Evolutionary conservation across 2,888 invertebrate genomes (phyloP).

Genomic region (Latrodectus elegans): DNA sequence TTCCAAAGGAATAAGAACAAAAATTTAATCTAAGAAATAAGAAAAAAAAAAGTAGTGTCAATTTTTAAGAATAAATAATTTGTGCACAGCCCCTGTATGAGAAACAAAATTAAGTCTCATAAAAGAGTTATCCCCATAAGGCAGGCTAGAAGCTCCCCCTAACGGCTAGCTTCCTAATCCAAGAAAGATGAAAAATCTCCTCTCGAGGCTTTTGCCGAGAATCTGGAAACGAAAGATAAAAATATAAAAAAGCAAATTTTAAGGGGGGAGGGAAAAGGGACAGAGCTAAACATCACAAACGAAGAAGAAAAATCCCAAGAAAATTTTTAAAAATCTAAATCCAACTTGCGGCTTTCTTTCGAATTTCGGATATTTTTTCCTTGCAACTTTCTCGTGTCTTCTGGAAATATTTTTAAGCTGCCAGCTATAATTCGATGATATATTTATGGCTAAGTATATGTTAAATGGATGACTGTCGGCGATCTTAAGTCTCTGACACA

Average conservation of each 20-base stretch:
- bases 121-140: neutral
- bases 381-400: too few relatives aligned
- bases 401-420: too few relatives aligned
- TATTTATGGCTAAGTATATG: too few relatives aligned
- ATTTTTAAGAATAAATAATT: neutral
- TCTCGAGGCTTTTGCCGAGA: slow-evolving; percentile 11
- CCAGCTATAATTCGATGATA: too few relatives aligned
- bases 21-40: too few relatives aligned
- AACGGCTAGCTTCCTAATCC: slow-evolving; percentile 1
- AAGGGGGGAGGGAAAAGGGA: neutral
- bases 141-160: slow-evolving; percentile 20
- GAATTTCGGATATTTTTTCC: too few relatives aligned
- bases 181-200: slow-evolving; percentile 32
- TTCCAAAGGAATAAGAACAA: too few relatives aligned
- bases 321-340: neutral
- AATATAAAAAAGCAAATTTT: neutral
- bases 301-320: neutral
- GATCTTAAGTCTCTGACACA: too few relatives aligned
- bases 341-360: too few relatives aligned
- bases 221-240: slow-evolving; percentile 18
- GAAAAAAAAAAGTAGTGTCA: too few relatives aligned
- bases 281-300: slow-evolving; percentile 7
- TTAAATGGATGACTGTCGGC: too few relatives aligned
- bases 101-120: neutral
- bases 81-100: neutral